Base-by-base conservation (phyloP, 2,113 vertebrate genomes). In the Eudyptes chrysolophus region DNA sequence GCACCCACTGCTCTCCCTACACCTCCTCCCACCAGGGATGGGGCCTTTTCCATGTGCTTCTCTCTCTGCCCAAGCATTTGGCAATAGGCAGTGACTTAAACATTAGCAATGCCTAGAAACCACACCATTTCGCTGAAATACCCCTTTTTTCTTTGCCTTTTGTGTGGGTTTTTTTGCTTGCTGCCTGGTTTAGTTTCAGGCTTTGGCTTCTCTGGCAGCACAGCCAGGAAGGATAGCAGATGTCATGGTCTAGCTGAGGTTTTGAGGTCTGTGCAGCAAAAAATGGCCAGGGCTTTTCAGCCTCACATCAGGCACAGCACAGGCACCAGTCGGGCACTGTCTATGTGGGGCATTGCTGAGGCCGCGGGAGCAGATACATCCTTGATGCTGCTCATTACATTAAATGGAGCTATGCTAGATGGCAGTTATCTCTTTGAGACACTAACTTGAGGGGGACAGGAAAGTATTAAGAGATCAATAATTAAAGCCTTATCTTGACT, bases 261-360 rank as follows among this genome's bases (percentile, higher is more conserved):
- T 79, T 60, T 84, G 55, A 68, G 38, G 48, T 46, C 16, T 64
- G 40, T 3, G 3, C 19, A 60, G 27, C 8, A 16, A 72, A 55
- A 94, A 74, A 11, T 4, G 5, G 6, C 14, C 30, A 60, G 48
- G 79, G 44, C 5, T 75, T 76, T 77, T 84, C 16, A 4, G 6
- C 48, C 16, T 79, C 1, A 0, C 3, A 1, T 57, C n/a, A 44
- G 51, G 25, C 36, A 20, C 30, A 38, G 29, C 21, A 24, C 36
- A 18, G 30, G 30, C 51, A 52, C 46, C 46, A 34, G 34, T 17
- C 0, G 0, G 42, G 6, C 7, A 10, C 27, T 44, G 32, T 34
- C 68, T 78, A 11, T 19, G 21, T 49, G 42, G 60, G 42, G 15
- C 60, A 34, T 55, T 1, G 1, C 36, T 44, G 55, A 24, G 36